Percentiles rank a stretch among this genome's conserved stretches.
Evolutionary conservation across 2,113 vertebrate genomes (phyloP).

Genomic region (Cnemophilus loriae): DNA sequence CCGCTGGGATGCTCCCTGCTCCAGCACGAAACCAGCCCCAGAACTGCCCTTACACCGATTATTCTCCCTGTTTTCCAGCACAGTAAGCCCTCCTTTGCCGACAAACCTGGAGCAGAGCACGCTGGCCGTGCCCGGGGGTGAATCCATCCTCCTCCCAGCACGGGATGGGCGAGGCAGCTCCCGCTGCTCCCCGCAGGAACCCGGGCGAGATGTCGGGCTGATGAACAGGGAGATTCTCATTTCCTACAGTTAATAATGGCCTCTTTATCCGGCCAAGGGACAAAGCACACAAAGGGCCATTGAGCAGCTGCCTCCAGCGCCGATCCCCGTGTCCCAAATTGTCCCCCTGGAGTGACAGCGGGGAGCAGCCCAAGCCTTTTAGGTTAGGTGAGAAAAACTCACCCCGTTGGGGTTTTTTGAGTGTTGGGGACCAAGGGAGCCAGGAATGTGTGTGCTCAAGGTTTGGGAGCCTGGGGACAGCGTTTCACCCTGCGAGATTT

Average conservation of each 20-base stretch:
- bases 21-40: neutral
- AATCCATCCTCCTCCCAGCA: accelerated
- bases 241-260: neutral
- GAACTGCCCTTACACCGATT: accelerated
- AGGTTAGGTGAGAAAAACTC: neutral
- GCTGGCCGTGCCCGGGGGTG: accelerated
- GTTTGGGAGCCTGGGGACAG: neutral
- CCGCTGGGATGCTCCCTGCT: accelerated
- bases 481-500: accelerated
- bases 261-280: neutral
- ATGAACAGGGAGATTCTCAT: neutral
- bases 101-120: accelerated
- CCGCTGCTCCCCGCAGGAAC: neutral
- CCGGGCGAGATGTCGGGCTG: neutral
- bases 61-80: neutral
- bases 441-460: accelerated
- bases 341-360: accelerated
- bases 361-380: neutral
- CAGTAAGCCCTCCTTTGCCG: neutral
- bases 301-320: neutral
- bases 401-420: accelerated
- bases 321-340: accelerated
- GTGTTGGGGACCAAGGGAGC: neutral
- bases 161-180: neutral
- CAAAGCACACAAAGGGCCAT: neutral